Conservation (phyloP, 2,888 invertebrate genomes). For the Heteromyza rotundicornis region DNA sequence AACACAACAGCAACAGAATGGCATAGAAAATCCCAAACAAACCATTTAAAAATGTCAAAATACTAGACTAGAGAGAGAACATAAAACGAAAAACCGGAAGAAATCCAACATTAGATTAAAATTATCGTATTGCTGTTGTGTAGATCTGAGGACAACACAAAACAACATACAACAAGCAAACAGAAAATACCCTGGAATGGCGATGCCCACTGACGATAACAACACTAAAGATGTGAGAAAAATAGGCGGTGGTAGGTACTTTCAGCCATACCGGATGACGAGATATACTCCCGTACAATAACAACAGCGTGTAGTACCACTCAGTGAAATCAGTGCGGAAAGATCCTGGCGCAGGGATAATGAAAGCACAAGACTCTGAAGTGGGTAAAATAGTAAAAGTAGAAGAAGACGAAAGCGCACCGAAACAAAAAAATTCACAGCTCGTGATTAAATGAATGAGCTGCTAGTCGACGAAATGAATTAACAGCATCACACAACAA, state of each 20-base stretch:
- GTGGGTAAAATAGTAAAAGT: constrained; percentile 15
- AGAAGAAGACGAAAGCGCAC: background rate
- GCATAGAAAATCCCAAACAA: background rate
- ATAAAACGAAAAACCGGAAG: background rate
- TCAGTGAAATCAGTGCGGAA: background rate
- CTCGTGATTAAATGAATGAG: constrained; percentile 12
- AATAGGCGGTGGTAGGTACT: constrained; percentile 10
- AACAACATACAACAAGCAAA: too few relatives aligned
- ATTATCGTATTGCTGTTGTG: background rate
- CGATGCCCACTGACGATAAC: constrained; percentile 7
- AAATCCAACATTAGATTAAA: background rate
- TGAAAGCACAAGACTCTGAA: too few relatives aligned
- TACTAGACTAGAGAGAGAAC: too few relatives aligned
- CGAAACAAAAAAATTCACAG: background rate
- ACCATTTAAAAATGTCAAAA: background rate
- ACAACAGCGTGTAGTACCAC: background rate
- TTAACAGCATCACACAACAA: background rate
- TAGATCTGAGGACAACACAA: background rate
- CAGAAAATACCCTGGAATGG: background rate
- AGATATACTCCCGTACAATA: background rate
- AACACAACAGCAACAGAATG: too few relatives aligned
- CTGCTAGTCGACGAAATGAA: background rate
- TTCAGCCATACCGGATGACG: background rate
- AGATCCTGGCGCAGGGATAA: background rate
- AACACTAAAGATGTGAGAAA: constrained; percentile 20